Evolutionary conservation across 2,888 invertebrate genomes (phyloP), one percentile per base, ranked within the genome.

Genomic region (Monopis laevigella): DNA sequence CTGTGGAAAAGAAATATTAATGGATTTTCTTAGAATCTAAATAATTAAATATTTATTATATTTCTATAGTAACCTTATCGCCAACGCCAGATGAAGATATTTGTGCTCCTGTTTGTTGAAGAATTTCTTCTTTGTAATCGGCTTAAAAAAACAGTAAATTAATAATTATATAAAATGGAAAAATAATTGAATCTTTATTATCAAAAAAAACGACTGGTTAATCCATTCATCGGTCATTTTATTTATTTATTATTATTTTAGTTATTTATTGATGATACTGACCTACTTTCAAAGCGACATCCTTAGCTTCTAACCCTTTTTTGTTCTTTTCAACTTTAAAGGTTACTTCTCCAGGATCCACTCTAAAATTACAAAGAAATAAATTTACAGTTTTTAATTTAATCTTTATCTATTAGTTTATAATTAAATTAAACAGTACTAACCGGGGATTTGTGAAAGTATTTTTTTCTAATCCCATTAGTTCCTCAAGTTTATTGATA

Each of bases 71-170:
- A 75, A 91, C 92, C 82, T 88, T 86, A 56, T 92, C 89, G 17
- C 93, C 93, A 43, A 93, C 87, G 24, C 92, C 93, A 14, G 89
- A 88, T 19, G 86, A 82, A 16, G 86, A 62, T 32, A 93, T 85
- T 51, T 87, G 86, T 5, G 89, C 84, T 19, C 90, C 90, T 16
- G 88, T 83, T 42, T 83, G 78, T 6, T 83, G 75, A 39, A 85
- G 83, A 18, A 93, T 70, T 51, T 88, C 81, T 38, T 86, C 86
- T 54, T 88, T 88, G 44, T 91, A 85, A 11, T 82, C 65, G 52
- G 71, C 82, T n/a, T 78, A 56, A 27, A 71, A 65, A 30, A 36
- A 32, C 12, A 13, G 17, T 24, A 11, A 13, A 17, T 34, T 8
- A 11, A 21, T 7, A 19, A 36, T 12, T 17, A 13, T 36, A 5